Conservation (phyloP, 2,113 vertebrate species). For the Patagioenas fasciata region DNA sequence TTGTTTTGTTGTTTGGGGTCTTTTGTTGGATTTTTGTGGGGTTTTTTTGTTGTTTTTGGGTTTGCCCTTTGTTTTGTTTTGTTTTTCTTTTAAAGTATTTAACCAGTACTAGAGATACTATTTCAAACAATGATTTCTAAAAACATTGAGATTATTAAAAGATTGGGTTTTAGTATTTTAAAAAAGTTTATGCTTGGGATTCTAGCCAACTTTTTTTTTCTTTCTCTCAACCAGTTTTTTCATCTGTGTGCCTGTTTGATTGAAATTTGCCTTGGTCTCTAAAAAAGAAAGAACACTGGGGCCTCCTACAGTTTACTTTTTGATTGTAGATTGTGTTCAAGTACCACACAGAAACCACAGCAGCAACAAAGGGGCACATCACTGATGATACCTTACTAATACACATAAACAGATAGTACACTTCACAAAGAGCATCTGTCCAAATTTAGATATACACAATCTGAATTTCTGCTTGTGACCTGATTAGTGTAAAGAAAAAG, state of each 20-base stretch:
- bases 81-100: not conserved
- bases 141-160: not conserved
- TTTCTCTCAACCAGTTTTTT: not conserved
- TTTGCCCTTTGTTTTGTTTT: too few relatives aligned
- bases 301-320: constrained; percentile 52
- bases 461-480: not conserved
- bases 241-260: not conserved
- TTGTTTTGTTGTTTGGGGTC: not conserved
- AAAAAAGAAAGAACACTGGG: constrained; percentile 39
- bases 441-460: not conserved
- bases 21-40: too few relatives aligned
- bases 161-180: not conserved
- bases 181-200: not conserved
- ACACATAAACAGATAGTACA: not conserved
- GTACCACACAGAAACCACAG: not conserved
- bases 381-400: not conserved
- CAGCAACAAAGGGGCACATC: not conserved
- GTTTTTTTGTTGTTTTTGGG: too few relatives aligned
- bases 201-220: not conserved
- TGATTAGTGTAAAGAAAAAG: not conserved
- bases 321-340: constrained; percentile 6
- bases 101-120: not conserved
- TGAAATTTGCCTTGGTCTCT: not conserved
- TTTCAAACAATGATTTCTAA: not conserved
- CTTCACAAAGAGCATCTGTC: not conserved